Conservation (phyloP, 2,888 invertebrate species). For the Bellardia bayeri region DNA sequence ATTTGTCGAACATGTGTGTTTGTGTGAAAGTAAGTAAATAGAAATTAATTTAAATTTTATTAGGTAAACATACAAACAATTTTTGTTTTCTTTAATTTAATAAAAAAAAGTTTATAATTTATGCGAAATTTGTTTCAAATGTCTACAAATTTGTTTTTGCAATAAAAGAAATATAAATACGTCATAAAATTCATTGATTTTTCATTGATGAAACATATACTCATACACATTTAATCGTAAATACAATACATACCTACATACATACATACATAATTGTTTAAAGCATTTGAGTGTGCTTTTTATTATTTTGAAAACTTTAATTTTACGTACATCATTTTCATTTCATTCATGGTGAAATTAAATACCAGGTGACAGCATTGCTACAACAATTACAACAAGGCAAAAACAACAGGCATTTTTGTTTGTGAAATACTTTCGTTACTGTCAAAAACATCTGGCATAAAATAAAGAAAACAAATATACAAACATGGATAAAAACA, state of each 20-base stretch:
- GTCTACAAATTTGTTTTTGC: constrained; percentile 11
- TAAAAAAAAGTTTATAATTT: no score
- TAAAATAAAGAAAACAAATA: no score
- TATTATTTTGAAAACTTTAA: background rate
- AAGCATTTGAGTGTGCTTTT: background rate
- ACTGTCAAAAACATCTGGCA: no score
- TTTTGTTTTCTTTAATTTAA: no score
- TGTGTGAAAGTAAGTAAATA: constrained; percentile 18
- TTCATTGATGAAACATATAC: constrained; percentile 50
- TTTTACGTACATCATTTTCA: constrained; percentile 15
- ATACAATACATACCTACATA: no score
- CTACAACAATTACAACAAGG: no score
- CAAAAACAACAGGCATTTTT: no score
- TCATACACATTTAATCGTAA: background rate
- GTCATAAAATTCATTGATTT: constrained; percentile 33
- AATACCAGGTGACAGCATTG: no score
- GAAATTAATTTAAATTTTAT: constrained; percentile 46
- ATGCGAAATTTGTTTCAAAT: background rate
- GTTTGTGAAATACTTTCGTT: no score
- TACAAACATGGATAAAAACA: no score
- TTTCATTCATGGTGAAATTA: no score
- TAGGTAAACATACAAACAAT: constrained; percentile 7
- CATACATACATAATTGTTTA: background rate
- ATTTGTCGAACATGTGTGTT: constrained; percentile 23
- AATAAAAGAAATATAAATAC: background rate